Conservation (phyloP, 2,113 vertebrate species). For the Atractosteus spatula region DNA sequence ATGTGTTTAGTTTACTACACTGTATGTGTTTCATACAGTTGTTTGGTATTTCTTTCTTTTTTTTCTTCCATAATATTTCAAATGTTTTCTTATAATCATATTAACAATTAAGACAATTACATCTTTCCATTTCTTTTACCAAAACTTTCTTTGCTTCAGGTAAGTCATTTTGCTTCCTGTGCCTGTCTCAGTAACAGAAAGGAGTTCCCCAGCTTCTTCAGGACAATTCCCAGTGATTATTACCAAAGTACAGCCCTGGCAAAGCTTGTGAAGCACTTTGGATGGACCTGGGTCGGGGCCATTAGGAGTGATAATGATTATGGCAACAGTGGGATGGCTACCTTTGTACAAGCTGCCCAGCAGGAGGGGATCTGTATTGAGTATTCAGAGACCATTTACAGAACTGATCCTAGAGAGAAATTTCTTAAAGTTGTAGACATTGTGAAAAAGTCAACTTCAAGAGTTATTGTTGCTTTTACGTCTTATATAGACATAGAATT, state of each 20-base stretch:
- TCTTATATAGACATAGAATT: neutral
- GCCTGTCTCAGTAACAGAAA: constrained; percentile 3
- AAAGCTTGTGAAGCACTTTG: constrained; percentile 8
- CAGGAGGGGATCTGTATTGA: constrained; percentile 6
- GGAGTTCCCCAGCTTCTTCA: neutral
- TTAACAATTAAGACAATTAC: too few relatives aligned
- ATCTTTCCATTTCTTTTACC: too few relatives aligned
- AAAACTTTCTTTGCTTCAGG: neutral
- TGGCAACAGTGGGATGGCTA: constrained; percentile 11
- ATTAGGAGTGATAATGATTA: constrained; percentile 17
- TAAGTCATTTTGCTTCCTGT: constrained; percentile 19
- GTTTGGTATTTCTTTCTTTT: too few relatives aligned
- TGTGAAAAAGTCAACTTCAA: neutral
- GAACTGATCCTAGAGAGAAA: constrained; percentile 6
- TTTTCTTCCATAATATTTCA: neutral
- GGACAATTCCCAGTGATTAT: constrained; percentile 7
- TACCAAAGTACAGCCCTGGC: constrained; percentile 9
- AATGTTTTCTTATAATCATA: neutral
- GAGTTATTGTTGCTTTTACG: neutral
- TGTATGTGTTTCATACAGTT: too few relatives aligned
- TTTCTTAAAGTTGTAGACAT: neutral
- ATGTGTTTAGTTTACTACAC: too few relatives aligned
- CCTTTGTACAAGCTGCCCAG: neutral
- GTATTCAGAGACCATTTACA: constrained; percentile 1
- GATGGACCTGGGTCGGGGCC: constrained; percentile 18